phyloP scores from a whole-genome alignment of 2,113 vertebrate genomes.

The Strigops habroptila region DNA sequence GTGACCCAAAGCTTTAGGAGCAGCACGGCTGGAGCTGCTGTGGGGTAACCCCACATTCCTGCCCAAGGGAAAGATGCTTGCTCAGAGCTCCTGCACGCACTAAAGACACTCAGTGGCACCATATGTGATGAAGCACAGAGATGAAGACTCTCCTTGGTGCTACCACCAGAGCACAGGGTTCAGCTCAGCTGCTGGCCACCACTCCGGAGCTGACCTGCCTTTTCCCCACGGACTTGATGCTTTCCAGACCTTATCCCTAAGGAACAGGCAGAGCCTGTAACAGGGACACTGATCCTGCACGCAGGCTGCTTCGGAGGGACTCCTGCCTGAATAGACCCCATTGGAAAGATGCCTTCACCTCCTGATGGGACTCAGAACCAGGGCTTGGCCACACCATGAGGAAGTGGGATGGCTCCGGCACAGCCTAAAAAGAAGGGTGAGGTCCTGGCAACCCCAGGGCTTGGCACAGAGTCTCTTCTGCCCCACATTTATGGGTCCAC shows the following conservation, averaged over 20 bases:
- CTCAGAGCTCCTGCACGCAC: not conserved
- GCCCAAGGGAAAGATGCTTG: not conserved
- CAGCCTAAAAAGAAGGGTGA: not conserved
- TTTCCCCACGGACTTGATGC: not conserved
- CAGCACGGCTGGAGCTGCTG: not conserved
- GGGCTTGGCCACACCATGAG: not conserved
- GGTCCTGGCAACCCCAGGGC: not conserved
- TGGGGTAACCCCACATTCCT: no score
- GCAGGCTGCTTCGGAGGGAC: not conserved
- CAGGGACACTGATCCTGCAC: not conserved
- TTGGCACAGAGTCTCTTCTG: not conserved
- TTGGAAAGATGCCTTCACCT: not conserved
- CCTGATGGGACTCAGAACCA: accelerated
- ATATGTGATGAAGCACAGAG: not conserved
- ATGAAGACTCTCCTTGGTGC: not conserved
- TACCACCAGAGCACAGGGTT: accelerated
- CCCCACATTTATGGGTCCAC: not conserved
- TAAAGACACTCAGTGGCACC: not conserved
- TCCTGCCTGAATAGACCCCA: not conserved
- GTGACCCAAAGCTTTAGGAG: not conserved
- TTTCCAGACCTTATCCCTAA: not conserved
- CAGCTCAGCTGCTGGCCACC: accelerated
- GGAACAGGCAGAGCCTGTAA: not conserved
- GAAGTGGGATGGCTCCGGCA: accelerated
- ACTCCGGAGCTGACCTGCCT: accelerated